Conservation (phyloP, 2,113 vertebrate genomes). For the Podocnemis expansa region DNA sequence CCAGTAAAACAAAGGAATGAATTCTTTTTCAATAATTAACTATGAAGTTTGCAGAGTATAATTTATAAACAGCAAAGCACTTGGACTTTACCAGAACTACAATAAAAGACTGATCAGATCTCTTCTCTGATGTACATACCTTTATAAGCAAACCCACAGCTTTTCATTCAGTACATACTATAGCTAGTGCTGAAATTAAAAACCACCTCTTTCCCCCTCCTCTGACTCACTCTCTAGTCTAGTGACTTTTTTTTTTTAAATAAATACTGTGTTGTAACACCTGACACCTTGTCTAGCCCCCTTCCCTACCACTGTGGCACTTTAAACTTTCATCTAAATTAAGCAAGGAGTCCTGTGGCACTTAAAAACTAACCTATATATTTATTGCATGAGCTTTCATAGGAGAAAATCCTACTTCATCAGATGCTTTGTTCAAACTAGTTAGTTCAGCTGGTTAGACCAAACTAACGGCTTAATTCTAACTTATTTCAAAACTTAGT, state of each 20-base stretch:
- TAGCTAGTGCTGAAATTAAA: neutral
- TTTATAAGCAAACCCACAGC: neutral
- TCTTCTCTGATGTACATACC: neutral
- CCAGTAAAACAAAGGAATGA: neutral
- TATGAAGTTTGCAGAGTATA: neutral
- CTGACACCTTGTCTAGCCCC: neutral
- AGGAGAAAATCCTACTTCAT: no score
- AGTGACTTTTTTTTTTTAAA: neutral
- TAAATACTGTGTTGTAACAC: neutral
- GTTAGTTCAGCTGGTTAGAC: no score
- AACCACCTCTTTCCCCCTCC: neutral
- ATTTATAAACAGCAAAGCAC: neutral
- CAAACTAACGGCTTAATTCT: no score
- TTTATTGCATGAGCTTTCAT: no score
- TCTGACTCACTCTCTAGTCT: neutral
- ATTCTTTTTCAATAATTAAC: slow-evolving; percentile 12
- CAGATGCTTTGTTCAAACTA: no score
- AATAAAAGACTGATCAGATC: neutral
- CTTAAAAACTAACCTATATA: no score
- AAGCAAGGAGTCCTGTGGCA: no score
- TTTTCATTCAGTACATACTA: neutral
- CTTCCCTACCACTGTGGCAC: neutral
- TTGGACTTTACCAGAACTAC: neutral
- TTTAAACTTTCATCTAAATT: neutral
- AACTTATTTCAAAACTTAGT: no score